Evolutionary conservation across 2,113 vertebrate species (phyloP).

Genomic region (Anhinga rufa): DNA sequence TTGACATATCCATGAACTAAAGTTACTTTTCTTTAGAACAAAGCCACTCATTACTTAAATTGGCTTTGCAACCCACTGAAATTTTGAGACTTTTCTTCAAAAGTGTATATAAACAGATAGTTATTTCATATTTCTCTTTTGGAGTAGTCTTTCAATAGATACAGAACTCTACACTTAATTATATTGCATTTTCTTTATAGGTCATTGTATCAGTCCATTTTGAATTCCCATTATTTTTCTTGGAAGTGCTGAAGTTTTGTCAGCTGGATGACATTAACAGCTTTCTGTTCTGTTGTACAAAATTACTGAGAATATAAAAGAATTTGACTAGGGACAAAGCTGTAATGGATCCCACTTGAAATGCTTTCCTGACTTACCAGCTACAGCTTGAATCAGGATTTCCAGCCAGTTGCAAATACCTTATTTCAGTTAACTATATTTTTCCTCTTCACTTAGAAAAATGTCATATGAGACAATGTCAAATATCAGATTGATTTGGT

Average conservation of each 20-base stretch:
- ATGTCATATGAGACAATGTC: not conserved
- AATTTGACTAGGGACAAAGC: not conserved
- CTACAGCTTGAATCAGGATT: not conserved
- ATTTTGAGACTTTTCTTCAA: not conserved
- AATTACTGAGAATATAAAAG: not conserved
- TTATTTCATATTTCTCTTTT: not conserved
- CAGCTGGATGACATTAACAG: not conserved
- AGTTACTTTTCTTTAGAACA: not conserved
- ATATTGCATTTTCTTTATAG: not conserved
- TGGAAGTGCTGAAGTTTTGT: not conserved
- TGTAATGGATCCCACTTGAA: not conserved
- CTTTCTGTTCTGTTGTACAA: not conserved
- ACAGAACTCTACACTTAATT: not conserved
- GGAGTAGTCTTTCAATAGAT: not conserved
- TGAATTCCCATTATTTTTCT: not conserved
- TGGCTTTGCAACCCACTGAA: not conserved
- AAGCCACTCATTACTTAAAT: not conserved
- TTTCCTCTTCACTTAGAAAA: not conserved
- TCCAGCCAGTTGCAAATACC: not conserved
- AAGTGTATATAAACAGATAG: not conserved
- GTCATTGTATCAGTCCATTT: not conserved
- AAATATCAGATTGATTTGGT: not conserved
- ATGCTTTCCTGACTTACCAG: not conserved
- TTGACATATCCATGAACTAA: not conserved
- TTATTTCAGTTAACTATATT: not conserved